Conservation (phyloP, 2,888 invertebrate genomes). For the Tenthredo livida region DNA sequence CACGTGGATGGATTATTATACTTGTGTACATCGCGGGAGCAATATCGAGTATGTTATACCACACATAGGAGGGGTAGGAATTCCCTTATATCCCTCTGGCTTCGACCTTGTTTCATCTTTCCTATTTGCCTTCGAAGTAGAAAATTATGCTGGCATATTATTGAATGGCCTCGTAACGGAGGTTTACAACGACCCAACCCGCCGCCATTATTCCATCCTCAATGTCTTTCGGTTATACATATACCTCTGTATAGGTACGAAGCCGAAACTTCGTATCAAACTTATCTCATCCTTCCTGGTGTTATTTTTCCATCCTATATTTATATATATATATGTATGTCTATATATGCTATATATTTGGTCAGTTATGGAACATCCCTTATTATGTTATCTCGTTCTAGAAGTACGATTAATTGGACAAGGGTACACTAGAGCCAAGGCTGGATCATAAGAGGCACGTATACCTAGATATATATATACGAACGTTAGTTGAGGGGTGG, state of each 20-base stretch:
- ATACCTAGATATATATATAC: not conserved
- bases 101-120: constrained; percentile 30
- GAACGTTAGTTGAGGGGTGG: not conserved
- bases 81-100: constrained; percentile 26
- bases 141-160: constrained; percentile 37
- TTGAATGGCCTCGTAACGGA: constrained; percentile 38
- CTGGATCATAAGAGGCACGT: not conserved
- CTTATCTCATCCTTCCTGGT: not conserved
- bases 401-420: not conserved
- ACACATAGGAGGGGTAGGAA: not conserved
- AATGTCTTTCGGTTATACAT: not conserved
- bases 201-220: constrained; percentile 22
- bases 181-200: constrained; percentile 37
- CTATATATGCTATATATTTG: not conserved
- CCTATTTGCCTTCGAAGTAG: constrained; percentile 36
- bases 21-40: not conserved
- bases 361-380: not conserved
- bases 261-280: not conserved
- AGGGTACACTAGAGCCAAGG: not conserved
- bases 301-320: not conserved
- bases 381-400: not conserved
- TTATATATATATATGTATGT: not conserved
- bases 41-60: constrained; percentile 23
- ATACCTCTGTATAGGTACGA: not conserved
- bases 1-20: not conserved